Evolutionary conservation across 2,888 invertebrate species (phyloP).

Genomic region (Cerastis leucographa): DNA sequence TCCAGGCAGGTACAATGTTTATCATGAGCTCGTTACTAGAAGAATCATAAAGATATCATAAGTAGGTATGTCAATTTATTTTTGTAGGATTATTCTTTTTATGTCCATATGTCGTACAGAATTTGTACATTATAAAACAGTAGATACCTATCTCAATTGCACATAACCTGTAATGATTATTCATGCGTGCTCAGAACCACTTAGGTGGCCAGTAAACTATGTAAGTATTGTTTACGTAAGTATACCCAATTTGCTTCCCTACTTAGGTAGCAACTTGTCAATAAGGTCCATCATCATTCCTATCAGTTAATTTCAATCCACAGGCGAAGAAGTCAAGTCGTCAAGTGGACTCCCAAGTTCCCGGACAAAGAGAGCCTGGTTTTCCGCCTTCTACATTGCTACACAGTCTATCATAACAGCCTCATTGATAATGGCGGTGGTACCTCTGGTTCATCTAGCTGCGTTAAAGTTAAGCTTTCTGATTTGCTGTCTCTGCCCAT

Average conservation of each 20-base stretch:
- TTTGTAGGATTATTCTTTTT: background rate
- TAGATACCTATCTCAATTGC: background rate
- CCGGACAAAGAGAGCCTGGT: background rate
- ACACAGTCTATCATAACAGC: background rate
- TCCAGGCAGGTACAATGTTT: background rate
- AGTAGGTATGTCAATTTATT: slow-evolving; percentile 5
- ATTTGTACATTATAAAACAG: background rate
- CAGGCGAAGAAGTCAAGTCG: background rate
- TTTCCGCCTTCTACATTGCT: background rate
- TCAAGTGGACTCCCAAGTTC: background rate
- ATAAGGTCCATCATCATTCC: background rate
- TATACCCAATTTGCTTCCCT: background rate
- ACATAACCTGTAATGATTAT: background rate
- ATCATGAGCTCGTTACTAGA: background rate
- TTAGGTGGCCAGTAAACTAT: background rate
- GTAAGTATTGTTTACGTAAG: background rate
- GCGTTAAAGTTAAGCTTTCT: background rate
- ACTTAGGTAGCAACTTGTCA: background rate
- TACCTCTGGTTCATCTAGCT: background rate
- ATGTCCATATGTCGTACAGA: background rate
- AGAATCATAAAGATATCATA: slow-evolving; percentile 24
- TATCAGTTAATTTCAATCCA: background rate
- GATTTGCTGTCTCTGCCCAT: background rate
- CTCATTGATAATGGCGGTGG: background rate
- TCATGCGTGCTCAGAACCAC: background rate